A percentile compares a stretch with the other conserved stretches of the same genome.
Evolutionary conservation across 2,113 vertebrate species (phyloP).

Genomic region (Sander lucioperca): DNA sequence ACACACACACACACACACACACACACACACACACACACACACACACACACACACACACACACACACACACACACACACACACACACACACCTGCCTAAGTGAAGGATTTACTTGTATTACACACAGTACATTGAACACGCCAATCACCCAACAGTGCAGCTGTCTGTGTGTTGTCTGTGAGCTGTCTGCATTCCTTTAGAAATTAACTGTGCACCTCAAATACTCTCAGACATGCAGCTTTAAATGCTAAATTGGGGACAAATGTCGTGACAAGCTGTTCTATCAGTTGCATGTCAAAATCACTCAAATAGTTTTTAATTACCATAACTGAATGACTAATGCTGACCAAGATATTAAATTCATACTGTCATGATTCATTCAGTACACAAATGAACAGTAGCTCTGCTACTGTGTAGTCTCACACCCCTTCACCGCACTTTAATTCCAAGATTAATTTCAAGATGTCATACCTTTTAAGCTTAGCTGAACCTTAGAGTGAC

Average conservation of each 20-base stretch:
- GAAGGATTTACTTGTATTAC: conserved; percentile 77
- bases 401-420: conserved; percentile 22
- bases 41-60: background rate
- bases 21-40: background rate
- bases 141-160: conserved; percentile 76
- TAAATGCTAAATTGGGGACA: conserved; percentile 65
- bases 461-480: conserved; percentile 34
- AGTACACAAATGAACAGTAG: conserved; percentile 36
- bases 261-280: conserved; percentile 69
- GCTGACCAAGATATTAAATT: conserved; percentile 41
- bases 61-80: conserved; percentile 29
- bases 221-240: conserved; percentile 64
- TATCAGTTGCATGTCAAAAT: conserved; percentile 61
- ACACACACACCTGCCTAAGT: conserved; percentile 76
- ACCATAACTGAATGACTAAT: conserved; percentile 66
- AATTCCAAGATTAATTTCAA: conserved; percentile 45
- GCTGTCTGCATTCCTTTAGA: conserved; percentile 78
- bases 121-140: conserved; percentile 78
- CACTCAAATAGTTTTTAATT: conserved; percentile 66
- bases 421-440: conserved; percentile 12
- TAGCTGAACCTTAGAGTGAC: conserved; percentile 11
- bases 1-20: background rate
- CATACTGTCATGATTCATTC: conserved; percentile 24
- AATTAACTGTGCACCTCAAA: conserved; percentile 70
- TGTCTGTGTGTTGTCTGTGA: conserved; percentile 73